phyloP scores from a whole-genome alignment of 2,888 invertebrate genomes.

The Thera britannica region DNA sequence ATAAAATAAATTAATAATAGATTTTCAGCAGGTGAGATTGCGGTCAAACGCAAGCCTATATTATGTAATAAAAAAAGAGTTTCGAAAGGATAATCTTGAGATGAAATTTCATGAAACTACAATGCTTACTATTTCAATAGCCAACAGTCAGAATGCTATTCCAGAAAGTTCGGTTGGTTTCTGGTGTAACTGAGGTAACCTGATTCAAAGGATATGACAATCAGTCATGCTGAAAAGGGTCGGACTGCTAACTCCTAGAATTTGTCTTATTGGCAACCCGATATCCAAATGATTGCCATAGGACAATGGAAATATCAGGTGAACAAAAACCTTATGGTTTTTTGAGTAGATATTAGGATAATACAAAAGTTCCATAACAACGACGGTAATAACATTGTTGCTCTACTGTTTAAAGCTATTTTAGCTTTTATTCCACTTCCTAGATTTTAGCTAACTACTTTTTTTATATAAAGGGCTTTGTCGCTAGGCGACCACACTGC shows the following conservation, averaged over 20 bases:
- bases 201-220: slow-evolving; percentile 11
- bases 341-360: neutral
- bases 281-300: neutral
- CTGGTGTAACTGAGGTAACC: slow-evolving; percentile 7
- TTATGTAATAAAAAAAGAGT: too few species aligned
- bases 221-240: slow-evolving; percentile 24
- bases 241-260: neutral
- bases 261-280: neutral
- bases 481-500: too few species aligned
- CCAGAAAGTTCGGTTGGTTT: neutral
- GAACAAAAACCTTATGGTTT: neutral
- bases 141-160: neutral
- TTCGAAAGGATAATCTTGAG: too few species aligned
- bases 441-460: too few species aligned
- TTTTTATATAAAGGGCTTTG: too few species aligned
- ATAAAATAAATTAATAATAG: too few species aligned
- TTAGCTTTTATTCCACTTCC: too few species aligned
- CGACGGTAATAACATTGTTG: neutral
- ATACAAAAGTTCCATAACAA: neutral
- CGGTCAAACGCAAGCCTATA: too few species aligned
- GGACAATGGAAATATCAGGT: slow-evolving; percentile 8
- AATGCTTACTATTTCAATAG: neutral
- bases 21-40: too few species aligned
- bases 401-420: neutral
- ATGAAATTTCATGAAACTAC: too few species aligned